Conservation (phyloP, 1,140 invertebrate species). For the Heliconius eleuchia region DNA sequence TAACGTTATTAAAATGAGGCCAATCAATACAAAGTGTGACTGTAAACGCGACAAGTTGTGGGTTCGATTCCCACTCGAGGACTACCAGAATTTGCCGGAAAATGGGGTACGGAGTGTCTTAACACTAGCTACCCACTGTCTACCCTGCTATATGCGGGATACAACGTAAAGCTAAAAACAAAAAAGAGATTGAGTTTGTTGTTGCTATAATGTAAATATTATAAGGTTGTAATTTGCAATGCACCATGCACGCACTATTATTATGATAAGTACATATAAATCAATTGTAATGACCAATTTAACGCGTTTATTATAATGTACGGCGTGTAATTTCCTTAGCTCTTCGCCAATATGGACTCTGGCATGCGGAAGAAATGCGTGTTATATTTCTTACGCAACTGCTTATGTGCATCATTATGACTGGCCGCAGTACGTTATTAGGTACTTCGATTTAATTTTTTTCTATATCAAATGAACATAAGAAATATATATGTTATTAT, state of each 20-base stretch:
- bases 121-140: too few species aligned
- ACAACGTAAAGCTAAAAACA: too few species aligned
- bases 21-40: too few species aligned
- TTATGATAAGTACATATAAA: conserved; percentile 6
- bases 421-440: not conserved
- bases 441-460: not conserved
- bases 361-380: conserved; percentile 36
- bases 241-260: not conserved
- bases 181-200: not conserved
- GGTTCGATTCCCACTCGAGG: too few species aligned
- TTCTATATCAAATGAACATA: not conserved
- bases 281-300: conserved; percentile 3
- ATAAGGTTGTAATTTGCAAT: not conserved
- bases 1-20: too few species aligned
- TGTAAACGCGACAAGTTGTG: too few species aligned
- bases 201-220: not conserved
- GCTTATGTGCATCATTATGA: conserved; percentile 9
- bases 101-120: too few species aligned
- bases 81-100: too few species aligned
- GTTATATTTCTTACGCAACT: conserved; percentile 40
- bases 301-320: conserved; percentile 9
- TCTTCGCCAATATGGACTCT: conserved; percentile 4
- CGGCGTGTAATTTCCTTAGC: conserved; percentile 1
- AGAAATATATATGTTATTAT: not conserved
- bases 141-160: too few species aligned